Base-by-base conservation (phyloP, 2,888 invertebrate species). In the Rhimphoctona megacephalus region DNA sequence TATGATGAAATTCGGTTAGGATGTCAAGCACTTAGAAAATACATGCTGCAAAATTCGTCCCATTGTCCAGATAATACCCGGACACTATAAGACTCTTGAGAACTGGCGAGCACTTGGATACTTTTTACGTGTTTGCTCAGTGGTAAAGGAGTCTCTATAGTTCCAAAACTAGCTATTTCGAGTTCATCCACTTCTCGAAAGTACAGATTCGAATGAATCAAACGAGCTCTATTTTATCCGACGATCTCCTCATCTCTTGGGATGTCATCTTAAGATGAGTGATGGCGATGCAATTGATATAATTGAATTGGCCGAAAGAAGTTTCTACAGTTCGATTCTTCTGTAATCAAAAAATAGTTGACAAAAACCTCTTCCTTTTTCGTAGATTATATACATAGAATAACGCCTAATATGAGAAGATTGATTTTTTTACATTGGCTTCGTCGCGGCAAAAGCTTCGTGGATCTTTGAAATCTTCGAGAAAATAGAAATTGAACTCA, bases 111-210 rank as follows among this genome's bases (percentile, higher is more conserved):
- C 57, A 57, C 67, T 52, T 78, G 5, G 61, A 66, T 43, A 78
- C 54, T 61, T 72, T 67, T 46, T 61, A 39, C 46, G 66, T 49
- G 70, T 83, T 86, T 72, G 83, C 46, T 61, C 73, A 52, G 61
- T 43, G 80, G 66, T 64, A 43, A 19, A 69, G 69, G 22, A 67
- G 25, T 54, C 39, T 70, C n/a, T 43, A 70, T 74, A 52, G 79
- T 76, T 70, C 43, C 30, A 54, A 64, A 85, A 82, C 74, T 79
- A 73, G 73, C 36, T 39, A 25, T 30, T 54, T 22, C n/a, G 33
- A 25, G 73, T 73, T 54, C n/a, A 17, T 72, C 30, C 67, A 78
- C 72, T 85, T 54, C 30, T 33, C 5, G 49, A 46, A 25, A 49
- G 67, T 67, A 76, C 52, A 52, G 39, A n/a, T 30, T 74, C 19